Base-by-base conservation (phyloP, 2,888 invertebrate species). In the Mesodorylaimus sp. region DNA sequence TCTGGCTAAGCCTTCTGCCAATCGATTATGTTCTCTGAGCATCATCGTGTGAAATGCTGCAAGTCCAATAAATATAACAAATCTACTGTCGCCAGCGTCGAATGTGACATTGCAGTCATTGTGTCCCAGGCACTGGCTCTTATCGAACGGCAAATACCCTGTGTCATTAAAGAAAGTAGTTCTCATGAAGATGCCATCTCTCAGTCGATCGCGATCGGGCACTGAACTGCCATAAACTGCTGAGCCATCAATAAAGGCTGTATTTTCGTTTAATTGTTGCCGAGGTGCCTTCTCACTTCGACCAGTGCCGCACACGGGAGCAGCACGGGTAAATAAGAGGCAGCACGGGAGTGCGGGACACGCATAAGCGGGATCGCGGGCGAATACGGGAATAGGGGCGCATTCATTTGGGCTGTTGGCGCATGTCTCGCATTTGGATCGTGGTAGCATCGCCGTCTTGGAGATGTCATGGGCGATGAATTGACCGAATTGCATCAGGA, bases 281-380 rank as follows among this genome's bases (percentile, higher is more conserved):
- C 47, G n/a, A n/a, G n/a, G n/a, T n/a, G n/a, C n/a, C n/a, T n/a
- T n/a, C n/a, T n/a, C n/a, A n/a, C n/a, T n/a, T n/a, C n/a, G n/a
- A n/a, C n/a, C n/a, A n/a, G n/a, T n/a, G n/a, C n/a, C n/a, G n/a
- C n/a, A n/a, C n/a, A n/a, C n/a, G n/a, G n/a, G n/a, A n/a, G n/a
- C n/a, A n/a, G n/a, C n/a, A n/a, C 97, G 74, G 13, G 64, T 62
- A n/a, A 27, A 27, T 23, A 13, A 7, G 19, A 39, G 3, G 29
- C 48, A 47, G 29, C 48, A 47, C 43, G 24, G 38, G n/a, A n/a
- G n/a, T n/a, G n/a, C n/a, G n/a, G n/a, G n/a, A 21, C 41, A 39
- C 7, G n/a, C 41, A 23, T 19, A 39, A 7, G n/a, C 7, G n/a
- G 41, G 41, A 21, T 39, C 41, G 16, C 16, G 5, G 7, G 10